Evolutionary conservation across 1,140 invertebrate species (phyloP).

Genomic region (Oryctes rhinoceros): DNA sequence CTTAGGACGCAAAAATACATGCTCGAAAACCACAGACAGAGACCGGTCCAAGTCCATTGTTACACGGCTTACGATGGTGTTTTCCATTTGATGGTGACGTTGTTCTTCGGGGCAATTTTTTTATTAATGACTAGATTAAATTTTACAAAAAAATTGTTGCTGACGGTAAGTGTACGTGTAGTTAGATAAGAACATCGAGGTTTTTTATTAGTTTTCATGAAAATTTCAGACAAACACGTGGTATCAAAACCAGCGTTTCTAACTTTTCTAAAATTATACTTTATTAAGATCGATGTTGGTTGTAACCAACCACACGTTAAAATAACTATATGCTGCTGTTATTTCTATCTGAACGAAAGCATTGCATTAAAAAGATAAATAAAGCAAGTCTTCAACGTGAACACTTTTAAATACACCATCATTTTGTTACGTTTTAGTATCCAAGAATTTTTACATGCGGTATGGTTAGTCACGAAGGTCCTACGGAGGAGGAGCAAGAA

Average conservation of each 20-base stretch:
- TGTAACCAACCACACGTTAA: no score
- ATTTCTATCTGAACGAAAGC: no score
- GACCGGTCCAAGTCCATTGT: constrained; percentile 75
- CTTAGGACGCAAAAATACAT: constrained; percentile 78
- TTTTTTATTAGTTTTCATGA: no score
- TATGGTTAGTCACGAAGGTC: constrained; percentile 71
- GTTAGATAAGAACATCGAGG: constrained; percentile 30
- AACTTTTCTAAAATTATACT: no score
- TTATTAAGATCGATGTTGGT: no score
- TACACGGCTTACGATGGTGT: constrained; percentile 69
- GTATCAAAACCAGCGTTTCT: no score
- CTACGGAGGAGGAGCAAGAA: constrained; percentile 71
- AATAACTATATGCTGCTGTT: no score
- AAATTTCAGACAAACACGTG: no score
- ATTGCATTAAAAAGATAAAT: no score
- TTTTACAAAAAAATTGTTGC: constrained; percentile 63
- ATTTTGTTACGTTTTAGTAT: constrained; percentile 44
- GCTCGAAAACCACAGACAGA: constrained; percentile 72
- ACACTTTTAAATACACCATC: background rate
- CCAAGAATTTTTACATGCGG: constrained; percentile 80
- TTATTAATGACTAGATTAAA: constrained; percentile 71
- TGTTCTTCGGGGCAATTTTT: constrained; percentile 71
- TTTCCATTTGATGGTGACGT: constrained; percentile 61
- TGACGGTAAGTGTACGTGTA: constrained; percentile 34
- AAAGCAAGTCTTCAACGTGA: no score